phyloP scores from a whole-genome alignment of 2,888 invertebrate genomes.

The Dioctria linearis region DNA sequence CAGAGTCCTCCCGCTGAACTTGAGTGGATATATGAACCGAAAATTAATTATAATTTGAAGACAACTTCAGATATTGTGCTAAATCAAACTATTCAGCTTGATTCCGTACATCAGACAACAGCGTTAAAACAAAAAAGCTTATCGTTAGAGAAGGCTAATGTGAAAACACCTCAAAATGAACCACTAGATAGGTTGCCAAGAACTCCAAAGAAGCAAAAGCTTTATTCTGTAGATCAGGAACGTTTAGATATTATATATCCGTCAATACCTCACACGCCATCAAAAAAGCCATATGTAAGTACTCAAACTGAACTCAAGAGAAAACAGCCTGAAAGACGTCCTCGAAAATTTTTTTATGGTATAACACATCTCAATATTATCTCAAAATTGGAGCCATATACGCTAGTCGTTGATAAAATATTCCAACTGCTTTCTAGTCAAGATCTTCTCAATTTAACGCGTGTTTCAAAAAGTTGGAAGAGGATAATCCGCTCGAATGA shows the following conservation, averaged over 20 bases:
- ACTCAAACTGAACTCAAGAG: not conserved
- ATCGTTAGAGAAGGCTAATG: not conserved
- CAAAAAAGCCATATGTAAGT: slow-evolving; percentile 33
- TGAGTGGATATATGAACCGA: not conserved
- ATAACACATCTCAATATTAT: slow-evolving; percentile 56
- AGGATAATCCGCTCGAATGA: slow-evolving; percentile 46
- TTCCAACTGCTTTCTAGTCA: slow-evolving; percentile 51
- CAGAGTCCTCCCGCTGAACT: not conserved
- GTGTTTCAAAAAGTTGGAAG: slow-evolving; percentile 43
- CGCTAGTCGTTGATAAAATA: slow-evolving; percentile 54
- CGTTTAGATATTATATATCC: slow-evolving; percentile 56
- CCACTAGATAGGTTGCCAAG: slow-evolving; percentile 26
- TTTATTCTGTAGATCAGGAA: slow-evolving; percentile 51
- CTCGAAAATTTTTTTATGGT: slow-evolving; percentile 52
- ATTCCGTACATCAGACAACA: not conserved
- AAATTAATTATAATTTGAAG: too few species aligned
- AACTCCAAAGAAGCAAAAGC: slow-evolving; percentile 54
- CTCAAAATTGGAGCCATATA: slow-evolving; percentile 54
- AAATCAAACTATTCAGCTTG: not conserved
- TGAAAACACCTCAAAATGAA: not conserved
- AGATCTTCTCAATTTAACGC: slow-evolving; percentile 53
- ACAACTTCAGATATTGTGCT: too few species aligned
- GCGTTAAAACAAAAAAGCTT: not conserved
- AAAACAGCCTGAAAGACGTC: not conserved
- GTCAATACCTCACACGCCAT: slow-evolving; percentile 55